Evolutionary conservation across 2,888 invertebrate species (phyloP), one percentile per base, ranked within the genome.

Genomic region (Hypercompe scribonia): DNA sequence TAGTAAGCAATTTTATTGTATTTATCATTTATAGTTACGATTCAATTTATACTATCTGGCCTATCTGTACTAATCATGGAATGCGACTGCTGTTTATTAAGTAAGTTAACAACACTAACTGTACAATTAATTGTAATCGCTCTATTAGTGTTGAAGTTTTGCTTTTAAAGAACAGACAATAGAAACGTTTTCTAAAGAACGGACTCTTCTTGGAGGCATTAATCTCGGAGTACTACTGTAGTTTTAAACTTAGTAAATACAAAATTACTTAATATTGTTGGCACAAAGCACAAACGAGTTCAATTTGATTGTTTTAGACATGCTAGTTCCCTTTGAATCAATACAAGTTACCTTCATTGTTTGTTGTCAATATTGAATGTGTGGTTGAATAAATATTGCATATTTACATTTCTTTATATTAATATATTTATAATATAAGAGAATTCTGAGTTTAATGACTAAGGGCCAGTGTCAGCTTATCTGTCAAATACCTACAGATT

Each of bases 311-410:
- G 61, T 61, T 18, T 61, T 31, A 61, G 31, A 61, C 54, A 65
- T 42, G 28, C 31, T 65, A 42, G 66, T 66, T 31, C 10, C 66
- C 42, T 24, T 42, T 42, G 11, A 42, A 65, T 42, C 65, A 42
- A 65, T 65, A 42, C 31, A n/a, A 28, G 64, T n/a, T 65, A 65
- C 39, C 39, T 65, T 42, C 28, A 18, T 31, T 65, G 65, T 65
- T 42, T 65, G 31, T 42, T 65, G 13, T 42, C 65, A 42, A 42
- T 42, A 31, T 18, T 65, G 21, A 31, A 28, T 31, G 15, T 66
- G 42, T 42, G 42, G 42, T 46, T 66, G 31, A 4, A 66, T 46
- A 46, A 66, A 66, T 42, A 42, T 66, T 42, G n/a, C 28, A 31
- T 66, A 18, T 65, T 21, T 8, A 42, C 42, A 31, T 31, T 66